Conservation (phyloP, 2,113 vertebrate genomes). For the Mixornis gularis region DNA sequence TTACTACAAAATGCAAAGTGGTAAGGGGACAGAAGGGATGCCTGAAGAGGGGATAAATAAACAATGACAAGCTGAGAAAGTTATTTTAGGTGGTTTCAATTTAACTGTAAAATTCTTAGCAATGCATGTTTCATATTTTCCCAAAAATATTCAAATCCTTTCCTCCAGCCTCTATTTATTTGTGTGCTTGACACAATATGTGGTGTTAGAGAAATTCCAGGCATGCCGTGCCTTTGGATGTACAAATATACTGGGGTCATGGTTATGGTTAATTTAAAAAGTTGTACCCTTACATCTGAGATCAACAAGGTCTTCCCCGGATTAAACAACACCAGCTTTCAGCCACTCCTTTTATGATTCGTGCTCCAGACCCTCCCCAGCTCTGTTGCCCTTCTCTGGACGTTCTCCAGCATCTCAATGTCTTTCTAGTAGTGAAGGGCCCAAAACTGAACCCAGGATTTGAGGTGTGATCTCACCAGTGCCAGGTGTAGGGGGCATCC, state of each 20-base stretch:
- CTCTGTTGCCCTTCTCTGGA: background rate
- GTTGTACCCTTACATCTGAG: fast-evolving
- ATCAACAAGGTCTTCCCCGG: background rate
- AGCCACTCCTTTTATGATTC: background rate
- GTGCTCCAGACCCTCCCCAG: background rate
- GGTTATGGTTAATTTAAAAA: background rate
- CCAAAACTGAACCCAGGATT: background rate
- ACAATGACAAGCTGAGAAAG: background rate
- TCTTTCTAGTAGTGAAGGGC: background rate
- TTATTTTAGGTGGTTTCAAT: background rate
- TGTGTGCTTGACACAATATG: background rate
- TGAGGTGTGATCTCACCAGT: fast-evolving
- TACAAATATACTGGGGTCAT: background rate
- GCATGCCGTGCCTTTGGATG: background rate
- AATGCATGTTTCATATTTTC: background rate
- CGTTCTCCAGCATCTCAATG: background rate
- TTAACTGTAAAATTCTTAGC: background rate
- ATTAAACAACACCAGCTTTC: background rate
- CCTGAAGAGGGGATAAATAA: background rate
- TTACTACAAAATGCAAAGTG: background rate
- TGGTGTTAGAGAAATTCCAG: background rate
- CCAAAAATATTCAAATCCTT: fast-evolving
- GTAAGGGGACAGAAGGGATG: background rate
- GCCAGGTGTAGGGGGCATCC: fast-evolving
- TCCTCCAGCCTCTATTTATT: background rate